phyloP scores from a whole-genome alignment of 2,888 invertebrate genomes.

The Drosophila pegasa region DNA sequence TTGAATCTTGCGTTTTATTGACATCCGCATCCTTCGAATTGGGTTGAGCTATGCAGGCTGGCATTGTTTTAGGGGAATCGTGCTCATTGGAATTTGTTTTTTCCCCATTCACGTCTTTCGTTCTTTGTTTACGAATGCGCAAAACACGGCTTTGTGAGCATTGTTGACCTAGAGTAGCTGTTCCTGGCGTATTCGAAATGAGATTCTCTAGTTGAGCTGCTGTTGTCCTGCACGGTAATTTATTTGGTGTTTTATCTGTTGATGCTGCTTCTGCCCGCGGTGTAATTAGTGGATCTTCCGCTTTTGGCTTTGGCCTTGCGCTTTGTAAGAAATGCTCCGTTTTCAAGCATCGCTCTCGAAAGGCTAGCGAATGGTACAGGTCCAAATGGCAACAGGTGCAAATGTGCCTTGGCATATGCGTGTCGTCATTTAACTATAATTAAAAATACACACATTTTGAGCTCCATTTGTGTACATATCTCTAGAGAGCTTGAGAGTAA shows the following conservation, averaged over 20 bases:
- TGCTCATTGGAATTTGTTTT: background rate
- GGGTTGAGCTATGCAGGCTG: background rate
- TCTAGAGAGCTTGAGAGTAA: background rate
- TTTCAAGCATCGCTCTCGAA: slow-evolving; percentile 41
- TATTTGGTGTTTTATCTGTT: background rate
- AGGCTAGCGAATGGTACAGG: slow-evolving; percentile 38
- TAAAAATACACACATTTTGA: slow-evolving; percentile 3
- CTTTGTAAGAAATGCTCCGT: slow-evolving; percentile 25
- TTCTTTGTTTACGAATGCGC: background rate
- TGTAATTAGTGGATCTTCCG: slow-evolving; percentile 4
- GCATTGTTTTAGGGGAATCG: background rate
- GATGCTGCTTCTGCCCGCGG: background rate
- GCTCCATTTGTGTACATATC: background rate
- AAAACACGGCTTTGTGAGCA: background rate
- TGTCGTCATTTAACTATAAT: slow-evolving; percentile 34
- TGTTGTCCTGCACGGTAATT: background rate
- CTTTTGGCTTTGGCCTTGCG: background rate
- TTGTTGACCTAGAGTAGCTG: background rate
- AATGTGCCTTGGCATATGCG: slow-evolving; percentile 38
- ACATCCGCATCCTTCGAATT: background rate
- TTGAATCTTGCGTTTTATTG: background rate
- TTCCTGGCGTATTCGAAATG: background rate
- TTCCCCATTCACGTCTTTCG: background rate
- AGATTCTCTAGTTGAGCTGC: background rate
- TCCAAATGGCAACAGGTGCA: slow-evolving; percentile 50